Base-by-base conservation (phyloP, 2,888 invertebrate species). In the Aleiodes leptofemur region DNA sequence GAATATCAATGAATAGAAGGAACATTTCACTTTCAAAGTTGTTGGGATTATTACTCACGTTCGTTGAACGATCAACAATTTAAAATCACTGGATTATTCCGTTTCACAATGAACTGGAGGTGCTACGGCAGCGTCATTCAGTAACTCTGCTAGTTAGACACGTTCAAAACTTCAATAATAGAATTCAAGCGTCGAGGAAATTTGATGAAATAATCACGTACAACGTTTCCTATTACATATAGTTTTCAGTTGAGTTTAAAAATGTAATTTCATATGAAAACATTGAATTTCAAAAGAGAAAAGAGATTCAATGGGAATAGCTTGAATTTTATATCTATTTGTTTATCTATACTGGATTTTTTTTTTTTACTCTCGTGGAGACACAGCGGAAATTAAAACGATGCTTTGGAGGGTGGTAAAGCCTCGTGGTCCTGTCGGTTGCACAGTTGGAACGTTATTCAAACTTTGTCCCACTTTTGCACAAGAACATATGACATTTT, bases 51-150 rank as follows among this genome's bases (percentile, higher is more conserved):
- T n/a, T 6, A n/a, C 57, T 69, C 14, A 43, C 68, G 13, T 55
- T 50, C 43, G n/a, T 57, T 29, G 74, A 73, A 53, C 64, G 76
- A 76, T 53, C 73, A 74, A 78, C 59, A 76, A 73, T 74, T 74
- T 70, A 59, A 56, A 61, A 72, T 78, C 76, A 75, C 73, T 69
- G 74, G 13, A 76, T 23, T 57, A 31, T 56, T 4, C 23, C 14
- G 16, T 11, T 7, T 34, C 34, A n/a, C 43, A 11, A 43, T 48
- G 66, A 68, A 50, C 43, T 43, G 9, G 8, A 43, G 43, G 53
- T 31, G 23, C 16, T 53, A 13, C 48, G 8, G 23, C 13, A 14
- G 4, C 29, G 59, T 59, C 59, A 31, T 16, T 34, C 29, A 61
- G n/a, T 29, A 1, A 34, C 34, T 31, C 14, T 31, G 69, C 53